Evolutionary conservation across 2,888 invertebrate genomes (phyloP), one percentile per base, ranked within the genome.

Genomic region (Mactromeris polynyma): DNA sequence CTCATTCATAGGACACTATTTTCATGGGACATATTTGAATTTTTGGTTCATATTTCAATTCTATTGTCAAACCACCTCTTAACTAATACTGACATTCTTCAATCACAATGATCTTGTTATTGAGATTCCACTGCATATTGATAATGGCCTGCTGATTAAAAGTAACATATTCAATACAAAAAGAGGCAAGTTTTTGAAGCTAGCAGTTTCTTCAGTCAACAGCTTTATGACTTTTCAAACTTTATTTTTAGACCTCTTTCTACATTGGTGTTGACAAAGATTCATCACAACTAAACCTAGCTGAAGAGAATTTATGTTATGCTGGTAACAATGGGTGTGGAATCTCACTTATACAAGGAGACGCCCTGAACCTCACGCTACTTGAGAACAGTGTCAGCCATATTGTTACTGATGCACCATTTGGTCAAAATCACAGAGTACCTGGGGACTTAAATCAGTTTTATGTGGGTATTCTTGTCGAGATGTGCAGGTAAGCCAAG

Each of bases 361-460:
- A 90, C 73, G 40, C 83, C 42, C 77, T 21, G 80, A n/a, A 87
- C 87, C 79, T 89, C 19, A 81, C 90, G 0, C 73, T 90, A 36
- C 83, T 33, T 40, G 87, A 87, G 36, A 54, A 42, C 83, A 85
- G 87, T 83, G 81, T 91, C 2, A 83, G 90, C 31, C 82, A 83
- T 36, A 42, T 90, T 26, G 88, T 90, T 11, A 91, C 90, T 42
- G 91, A 91, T 84, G 91, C 90, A 46, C 91, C 91, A n/a, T 91
- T 91, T 80, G 90, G 91, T 51, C 85, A 87, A 54, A 90, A 81
- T 36, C 90, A 91, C 36, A 42, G 19, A 38, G 83, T 85, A 42
- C 64, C 84, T 6, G 84, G 79, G 31, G 79, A 87, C 46, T 26
- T 90, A 33, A 38, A 81, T 19, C 4, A 46, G 7, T 91, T 91